Evolutionary conservation across 1,140 invertebrate species (phyloP).

Genomic region (Leguminivora glycinivorella): DNA sequence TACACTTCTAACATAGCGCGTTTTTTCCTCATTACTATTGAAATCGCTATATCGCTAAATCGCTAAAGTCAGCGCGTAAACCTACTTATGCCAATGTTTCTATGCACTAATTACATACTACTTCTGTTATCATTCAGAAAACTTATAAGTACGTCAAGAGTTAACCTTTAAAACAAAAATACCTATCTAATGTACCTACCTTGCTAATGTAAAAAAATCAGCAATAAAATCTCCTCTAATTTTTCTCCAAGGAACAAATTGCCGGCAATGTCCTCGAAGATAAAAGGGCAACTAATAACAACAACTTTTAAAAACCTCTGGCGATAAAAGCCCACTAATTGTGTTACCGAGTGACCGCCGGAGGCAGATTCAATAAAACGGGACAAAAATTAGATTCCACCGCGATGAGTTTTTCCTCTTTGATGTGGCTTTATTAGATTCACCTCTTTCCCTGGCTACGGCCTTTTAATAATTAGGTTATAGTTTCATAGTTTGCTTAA

Average conservation of each 20-base stretch:
- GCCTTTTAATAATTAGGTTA: not conserved
- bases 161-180: not conserved
- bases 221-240: not conserved
- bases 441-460: not conserved
- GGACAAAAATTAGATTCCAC: conserved; percentile 21
- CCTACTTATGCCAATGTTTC: too few relatives aligned
- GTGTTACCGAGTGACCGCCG: conserved; percentile 19
- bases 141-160: too few relatives aligned
- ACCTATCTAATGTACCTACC: not conserved
- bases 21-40: too few relatives aligned
- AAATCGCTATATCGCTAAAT: too few relatives aligned
- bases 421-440: conserved; percentile 23
- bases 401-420: not conserved
- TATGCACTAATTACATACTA: too few relatives aligned
- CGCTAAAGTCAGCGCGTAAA: too few relatives aligned
- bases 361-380: conserved; percentile 23
- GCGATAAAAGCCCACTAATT: conserved; percentile 23
- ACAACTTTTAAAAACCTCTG: conserved; percentile 26
- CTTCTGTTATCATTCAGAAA: too few relatives aligned
- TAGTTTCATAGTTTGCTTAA: not conserved
- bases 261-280: conserved; percentile 5
- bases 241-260: conserved; percentile 16
- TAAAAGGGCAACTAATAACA: conserved; percentile 17
- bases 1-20: too few relatives aligned
- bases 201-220: not conserved